phyloP scores from a whole-genome alignment of 2,888 invertebrate genomes.

The Campoletis raptor region DNA sequence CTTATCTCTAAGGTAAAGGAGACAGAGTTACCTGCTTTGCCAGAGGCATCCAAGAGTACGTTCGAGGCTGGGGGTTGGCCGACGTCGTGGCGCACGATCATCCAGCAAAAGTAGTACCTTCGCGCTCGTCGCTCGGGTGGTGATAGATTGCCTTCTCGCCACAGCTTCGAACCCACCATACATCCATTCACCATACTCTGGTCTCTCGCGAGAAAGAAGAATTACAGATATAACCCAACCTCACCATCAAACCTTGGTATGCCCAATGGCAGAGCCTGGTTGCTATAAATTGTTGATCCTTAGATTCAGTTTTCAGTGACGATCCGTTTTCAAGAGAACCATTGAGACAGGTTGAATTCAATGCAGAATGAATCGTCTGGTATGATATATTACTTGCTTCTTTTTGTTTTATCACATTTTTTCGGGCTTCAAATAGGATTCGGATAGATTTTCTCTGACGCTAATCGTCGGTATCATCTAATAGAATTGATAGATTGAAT shows the following conservation, averaged over 20 bases:
- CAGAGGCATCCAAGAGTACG: conserved; percentile 45
- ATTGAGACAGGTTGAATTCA: conserved; percentile 21
- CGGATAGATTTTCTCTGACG: conserved; percentile 32
- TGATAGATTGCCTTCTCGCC: conserved; percentile 82
- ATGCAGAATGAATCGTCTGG: conserved; percentile 50
- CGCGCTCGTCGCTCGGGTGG: conserved; percentile 66
- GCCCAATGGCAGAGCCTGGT: conserved; percentile 25
- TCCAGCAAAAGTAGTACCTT: conserved; percentile 60
- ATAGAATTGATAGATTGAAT: neutral
- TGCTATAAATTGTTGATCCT: conserved; percentile 31
- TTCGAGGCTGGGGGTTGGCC: conserved; percentile 9
- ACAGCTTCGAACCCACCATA: conserved; percentile 67
- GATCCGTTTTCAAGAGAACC: conserved; percentile 24
- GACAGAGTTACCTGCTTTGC: conserved; percentile 55
- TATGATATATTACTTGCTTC: conserved; percentile 58
- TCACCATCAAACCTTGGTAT: conserved; percentile 9
- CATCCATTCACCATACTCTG: conserved; percentile 33
- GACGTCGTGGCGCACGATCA: conserved; percentile 51
- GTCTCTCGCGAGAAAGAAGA: conserved; percentile 46
- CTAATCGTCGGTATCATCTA: conserved; percentile 1
- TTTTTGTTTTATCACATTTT: conserved; percentile 46
- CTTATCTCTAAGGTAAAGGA: conserved; percentile 67
- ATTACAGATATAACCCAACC: conserved; percentile 52
- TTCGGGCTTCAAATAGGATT: conserved; percentile 14
- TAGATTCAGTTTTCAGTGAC: conserved; percentile 40